Evolutionary conservation across 2,113 vertebrate species (phyloP).

Genomic region (Fregata magnificens): DNA sequence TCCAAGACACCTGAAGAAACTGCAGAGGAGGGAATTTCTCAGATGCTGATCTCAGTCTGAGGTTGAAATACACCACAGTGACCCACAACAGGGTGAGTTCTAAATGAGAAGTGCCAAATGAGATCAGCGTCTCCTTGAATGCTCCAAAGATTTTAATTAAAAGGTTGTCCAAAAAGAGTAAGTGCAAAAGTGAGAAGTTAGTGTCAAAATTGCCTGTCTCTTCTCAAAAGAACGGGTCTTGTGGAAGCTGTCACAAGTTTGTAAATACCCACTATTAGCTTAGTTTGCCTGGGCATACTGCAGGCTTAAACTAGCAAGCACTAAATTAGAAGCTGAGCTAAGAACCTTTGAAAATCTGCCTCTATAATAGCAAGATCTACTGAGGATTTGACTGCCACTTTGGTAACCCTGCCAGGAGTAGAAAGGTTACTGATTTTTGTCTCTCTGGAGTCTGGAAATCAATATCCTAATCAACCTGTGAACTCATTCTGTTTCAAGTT

Average conservation of each 20-base stretch:
- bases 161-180: not conserved
- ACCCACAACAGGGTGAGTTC: not conserved
- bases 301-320: not conserved
- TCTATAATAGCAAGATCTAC: not conserved
- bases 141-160: not conserved
- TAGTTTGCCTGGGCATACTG: not conserved
- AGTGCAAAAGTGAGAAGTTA: not conserved
- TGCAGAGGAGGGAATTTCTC: not conserved
- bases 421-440: not conserved
- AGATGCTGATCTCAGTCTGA: not conserved
- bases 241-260: not conserved
- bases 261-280: not conserved
- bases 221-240: not conserved
- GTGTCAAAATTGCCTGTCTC: not conserved
- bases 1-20: not conserved
- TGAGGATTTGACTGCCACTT: not conserved
- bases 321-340: slow-evolving; percentile 24
- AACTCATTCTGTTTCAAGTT: not conserved
- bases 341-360: slow-evolving; percentile 34
- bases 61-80: not conserved
- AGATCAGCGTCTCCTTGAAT: not conserved
- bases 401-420: not conserved
- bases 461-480: not conserved
- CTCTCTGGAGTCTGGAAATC: not conserved
- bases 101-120: not conserved